Base-by-base conservation (phyloP, 2,113 vertebrate species). In the Callithrix jacchus region DNA sequence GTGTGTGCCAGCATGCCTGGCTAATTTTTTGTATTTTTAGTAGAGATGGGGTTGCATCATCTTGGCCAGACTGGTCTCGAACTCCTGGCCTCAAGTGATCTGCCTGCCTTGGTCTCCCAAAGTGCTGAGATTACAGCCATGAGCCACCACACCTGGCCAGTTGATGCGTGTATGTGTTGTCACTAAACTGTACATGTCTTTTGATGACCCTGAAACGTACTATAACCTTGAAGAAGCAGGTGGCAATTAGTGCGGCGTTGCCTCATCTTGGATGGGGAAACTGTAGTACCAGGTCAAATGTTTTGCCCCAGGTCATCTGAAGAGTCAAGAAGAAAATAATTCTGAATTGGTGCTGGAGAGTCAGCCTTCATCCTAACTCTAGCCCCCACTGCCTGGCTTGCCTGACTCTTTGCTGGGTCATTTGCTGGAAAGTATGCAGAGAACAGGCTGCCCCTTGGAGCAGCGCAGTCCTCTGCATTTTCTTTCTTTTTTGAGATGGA, bases 271-370 rank as follows among this genome's bases (percentile, higher is more conserved):
- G 40, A 68, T 37, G 27, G 23, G 81, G 92, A 92, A 95, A 88
- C 40, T 18, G 13, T 0, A 40, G 35, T 30, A 4, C 1, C 5
- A 96, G 68, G 68, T 83, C 86, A 68, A 84, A 49, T 90, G 64
- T 71, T 97, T 95, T 91, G 83, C 80, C 80, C 37, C n/a, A 73
- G 40, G 80, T 86, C n/a, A 40, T 89, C n/a, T 83, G 37, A 56
- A 64, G 76, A 95, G 81, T 86, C 92, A 94, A 68, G 58, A 76
- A 82, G 88, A 73, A 66, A 85, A 81, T 85, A 49, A 94, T 23
- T 79, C 42, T n/a, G 5, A 35, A 61, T 42, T 68, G 76, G 61
- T 45, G 21, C 58, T 52, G n/a, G 37, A 12, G 42, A 52, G 30
- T 61, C 23, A 42, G 20, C 42, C 4, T 6, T 81, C 20, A 9